Percentiles rank a stretch among this genome's conserved stretches.
These are phyloP conservation scores for Chelonoidis abingdonii DNA, from an alignment of 2,113 vertebrate genomes.

Conservation along the genomic window DNA sequence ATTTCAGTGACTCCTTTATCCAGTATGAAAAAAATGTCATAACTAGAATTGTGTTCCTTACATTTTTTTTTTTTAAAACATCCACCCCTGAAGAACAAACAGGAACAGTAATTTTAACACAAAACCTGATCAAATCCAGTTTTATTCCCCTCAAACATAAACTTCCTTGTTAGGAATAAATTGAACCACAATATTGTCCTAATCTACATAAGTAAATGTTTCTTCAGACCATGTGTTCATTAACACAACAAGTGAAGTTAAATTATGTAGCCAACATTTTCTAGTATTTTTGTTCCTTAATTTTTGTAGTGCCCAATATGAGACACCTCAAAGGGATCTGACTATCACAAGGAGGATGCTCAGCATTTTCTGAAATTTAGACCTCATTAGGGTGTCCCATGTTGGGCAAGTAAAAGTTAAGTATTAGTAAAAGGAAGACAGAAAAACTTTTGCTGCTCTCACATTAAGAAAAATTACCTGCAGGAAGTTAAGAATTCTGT, in stretches of 20 bases:
- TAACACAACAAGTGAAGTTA: neutral
- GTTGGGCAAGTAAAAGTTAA: neutral
- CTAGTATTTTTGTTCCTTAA: neutral
- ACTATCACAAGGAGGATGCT: neutral
- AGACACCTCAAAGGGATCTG: neutral
- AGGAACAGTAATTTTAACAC: neutral
- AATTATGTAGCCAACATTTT: neutral
- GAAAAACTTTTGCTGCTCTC: rapidly evolving
- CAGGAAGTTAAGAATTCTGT: neutral
- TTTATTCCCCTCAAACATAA: neutral
- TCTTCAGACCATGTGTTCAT: neutral
- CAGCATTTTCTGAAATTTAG: neutral
- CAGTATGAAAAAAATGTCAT: neutral
- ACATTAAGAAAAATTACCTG: neutral
- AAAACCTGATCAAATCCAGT: neutral
- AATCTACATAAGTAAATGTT: neutral
- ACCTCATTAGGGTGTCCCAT: neutral
- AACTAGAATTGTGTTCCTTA: neutral
- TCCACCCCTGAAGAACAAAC: neutral
- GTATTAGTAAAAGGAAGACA: neutral
- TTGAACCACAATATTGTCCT: neutral
- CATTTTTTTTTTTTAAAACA: neutral
- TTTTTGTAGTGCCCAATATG: neutral
- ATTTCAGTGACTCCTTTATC: neutral
- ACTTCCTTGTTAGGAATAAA: neutral